Conservation (phyloP, 2,888 invertebrate species). For the Taphrorychus bicolor region DNA sequence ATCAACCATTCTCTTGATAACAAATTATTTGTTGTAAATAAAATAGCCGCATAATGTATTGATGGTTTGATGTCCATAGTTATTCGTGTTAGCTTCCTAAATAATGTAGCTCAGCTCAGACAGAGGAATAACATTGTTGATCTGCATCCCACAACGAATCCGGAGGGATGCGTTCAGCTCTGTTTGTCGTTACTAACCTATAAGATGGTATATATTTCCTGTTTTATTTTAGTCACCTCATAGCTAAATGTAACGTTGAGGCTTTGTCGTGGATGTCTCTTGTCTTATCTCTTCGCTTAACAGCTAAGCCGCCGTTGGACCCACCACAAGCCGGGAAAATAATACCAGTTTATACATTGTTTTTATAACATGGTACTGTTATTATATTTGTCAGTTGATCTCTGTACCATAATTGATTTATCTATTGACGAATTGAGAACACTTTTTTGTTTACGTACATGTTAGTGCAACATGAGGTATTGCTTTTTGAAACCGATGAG, state of each 20-base stretch:
- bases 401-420: not conserved
- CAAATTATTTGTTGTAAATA: constrained; percentile 55
- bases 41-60: constrained; percentile 49
- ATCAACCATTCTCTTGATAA: constrained; percentile 20
- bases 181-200: constrained; percentile 45
- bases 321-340: not conserved
- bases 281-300: constrained; percentile 17
- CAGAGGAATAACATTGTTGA: constrained; percentile 20
- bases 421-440: not conserved
- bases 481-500: not conserved
- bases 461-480: not conserved
- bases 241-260: constrained; percentile 34
- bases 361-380: not conserved
- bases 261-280: constrained; percentile 36
- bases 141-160: constrained; percentile 4
- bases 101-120: constrained; percentile 28
- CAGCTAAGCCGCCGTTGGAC: not conserved
- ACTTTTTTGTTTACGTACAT: not conserved
- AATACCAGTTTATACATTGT: not conserved
- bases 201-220: constrained; percentile 45
- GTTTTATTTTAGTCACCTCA: constrained; percentile 46
- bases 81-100: constrained; percentile 37
- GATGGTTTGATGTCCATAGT: constrained; percentile 42
- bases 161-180: constrained; percentile 20
- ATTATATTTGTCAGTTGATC: not conserved